Percentiles rank a stretch among this genome's conserved stretches.
Evolutionary conservation across 1,140 invertebrate genomes (phyloP).

Genomic region (Drosophila pallidifrons): DNA sequence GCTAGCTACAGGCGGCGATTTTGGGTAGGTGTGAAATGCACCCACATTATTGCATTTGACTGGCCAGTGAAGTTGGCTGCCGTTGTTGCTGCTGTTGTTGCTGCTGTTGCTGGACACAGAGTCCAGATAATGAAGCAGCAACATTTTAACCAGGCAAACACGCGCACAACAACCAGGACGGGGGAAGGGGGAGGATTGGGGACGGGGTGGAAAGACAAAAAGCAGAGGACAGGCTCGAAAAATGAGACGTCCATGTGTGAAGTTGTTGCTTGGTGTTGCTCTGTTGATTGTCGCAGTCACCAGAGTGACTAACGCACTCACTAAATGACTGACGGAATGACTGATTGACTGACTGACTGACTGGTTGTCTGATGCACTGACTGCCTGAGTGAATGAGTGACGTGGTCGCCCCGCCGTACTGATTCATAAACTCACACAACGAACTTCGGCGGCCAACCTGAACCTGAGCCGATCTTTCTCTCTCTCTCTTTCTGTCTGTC

Average conservation of each 20-base stretch:
- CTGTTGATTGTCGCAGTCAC: slow-evolving; percentile 69
- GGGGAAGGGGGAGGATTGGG: not conserved
- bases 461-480: slow-evolving; percentile 61
- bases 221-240: not conserved
- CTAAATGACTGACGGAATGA: slow-evolving; percentile 14
- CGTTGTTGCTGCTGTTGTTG: not conserved
- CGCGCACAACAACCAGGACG: slow-evolving; percentile 2
- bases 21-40: slow-evolving; percentile 53
- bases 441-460: slow-evolving; percentile 65
- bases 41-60: slow-evolving; percentile 65
- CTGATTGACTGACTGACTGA: slow-evolving; percentile 40
- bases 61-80: not conserved
- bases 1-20: not conserved
- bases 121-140: slow-evolving; percentile 81
- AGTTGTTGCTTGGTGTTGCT: slow-evolving; percentile 12
- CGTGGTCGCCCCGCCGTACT: slow-evolving; percentile 57
- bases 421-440: slow-evolving; percentile 82
- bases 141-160: slow-evolving; percentile 82
- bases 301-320: slow-evolving; percentile 41
- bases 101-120: slow-evolving; percentile 40
- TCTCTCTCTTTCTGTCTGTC: slow-evolving; percentile 16
- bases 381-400: slow-evolving; percentile 57
- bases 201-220: not conserved
- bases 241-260: slow-evolving; percentile 5
- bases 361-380: slow-evolving; percentile 11